A percentile compares a stretch with the other conserved stretches of the same genome.
These are phyloP conservation scores for Platyscapa corneri DNA, from an alignment of 1,140 invertebrate genomes.

Conservation along the genomic window DNA sequence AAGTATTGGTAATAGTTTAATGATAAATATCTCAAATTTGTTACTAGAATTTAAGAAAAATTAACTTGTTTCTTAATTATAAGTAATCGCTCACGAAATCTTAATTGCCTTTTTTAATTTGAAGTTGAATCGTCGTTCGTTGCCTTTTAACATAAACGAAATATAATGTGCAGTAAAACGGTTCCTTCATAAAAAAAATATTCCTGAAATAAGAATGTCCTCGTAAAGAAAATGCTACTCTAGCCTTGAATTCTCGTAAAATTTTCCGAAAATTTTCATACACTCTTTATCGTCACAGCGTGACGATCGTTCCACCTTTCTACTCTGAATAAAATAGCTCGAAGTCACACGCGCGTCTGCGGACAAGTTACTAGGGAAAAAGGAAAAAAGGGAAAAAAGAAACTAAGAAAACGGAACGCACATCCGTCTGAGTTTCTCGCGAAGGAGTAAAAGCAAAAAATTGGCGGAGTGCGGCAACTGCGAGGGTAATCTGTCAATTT, in stretches of 20 bases:
- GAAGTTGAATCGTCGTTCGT: too few species aligned
- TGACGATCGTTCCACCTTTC: background rate
- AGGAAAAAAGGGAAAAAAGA: background rate
- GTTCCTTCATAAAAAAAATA: too few species aligned
- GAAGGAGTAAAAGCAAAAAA: background rate
- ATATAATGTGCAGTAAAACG: too few species aligned
- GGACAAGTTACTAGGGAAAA: background rate
- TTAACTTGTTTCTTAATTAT: too few species aligned
- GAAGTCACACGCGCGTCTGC: too few species aligned
- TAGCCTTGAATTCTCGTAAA: background rate
- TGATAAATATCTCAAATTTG: too few species aligned
- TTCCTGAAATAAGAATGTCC: too few species aligned
- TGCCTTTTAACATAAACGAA: too few species aligned
- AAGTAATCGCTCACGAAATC: too few species aligned
- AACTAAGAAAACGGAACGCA: background rate
- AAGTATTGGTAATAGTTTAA: too few species aligned
- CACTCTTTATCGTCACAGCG: background rate
- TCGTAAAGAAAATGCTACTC: background rate
- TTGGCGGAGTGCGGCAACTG: background rate
- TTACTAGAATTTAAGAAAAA: too few species aligned
- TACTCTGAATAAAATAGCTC: background rate
- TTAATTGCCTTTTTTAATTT: too few species aligned
- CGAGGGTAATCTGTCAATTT: constrained; percentile 40
- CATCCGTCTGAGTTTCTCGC: background rate
- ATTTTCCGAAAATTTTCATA: constrained; percentile 2